Conservation (phyloP, 1,140 invertebrate species). For the Sesamia nonagrioides region DNA sequence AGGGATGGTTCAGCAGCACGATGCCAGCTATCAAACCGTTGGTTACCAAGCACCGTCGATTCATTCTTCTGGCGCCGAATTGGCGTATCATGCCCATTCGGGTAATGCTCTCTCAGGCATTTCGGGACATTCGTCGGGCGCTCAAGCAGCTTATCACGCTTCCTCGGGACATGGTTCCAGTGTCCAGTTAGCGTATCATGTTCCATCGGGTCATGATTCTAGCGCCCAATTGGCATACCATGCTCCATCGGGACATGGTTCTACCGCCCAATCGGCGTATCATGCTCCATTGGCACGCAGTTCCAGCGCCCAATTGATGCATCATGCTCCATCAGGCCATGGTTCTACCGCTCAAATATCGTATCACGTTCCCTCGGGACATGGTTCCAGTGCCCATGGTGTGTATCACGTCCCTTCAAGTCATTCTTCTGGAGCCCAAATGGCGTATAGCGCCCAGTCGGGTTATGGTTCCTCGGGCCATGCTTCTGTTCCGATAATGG, state of each 20-base stretch:
- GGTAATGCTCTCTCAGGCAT: no score
- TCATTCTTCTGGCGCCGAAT: not conserved
- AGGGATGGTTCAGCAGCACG: not conserved
- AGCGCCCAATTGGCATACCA: not conserved
- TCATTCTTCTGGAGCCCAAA: slow-evolving; percentile 1
- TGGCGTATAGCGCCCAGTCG: not conserved
- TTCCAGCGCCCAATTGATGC: not conserved
- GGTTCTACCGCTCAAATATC: not conserved
- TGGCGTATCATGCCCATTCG: not conserved
- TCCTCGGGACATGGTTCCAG: not conserved
- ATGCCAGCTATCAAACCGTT: slow-evolving; percentile 3
- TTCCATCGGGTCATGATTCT: not conserved
- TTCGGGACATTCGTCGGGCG: not conserved
- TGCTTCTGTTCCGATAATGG: not conserved
- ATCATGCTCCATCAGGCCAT: not conserved
- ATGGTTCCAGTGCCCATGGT: not conserved
- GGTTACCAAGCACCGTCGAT: not conserved
- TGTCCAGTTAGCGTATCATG: not conserved
- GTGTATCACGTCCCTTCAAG: not conserved
- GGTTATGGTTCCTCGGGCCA: not conserved
- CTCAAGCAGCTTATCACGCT: slow-evolving; percentile 9
- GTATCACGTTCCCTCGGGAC: not conserved
- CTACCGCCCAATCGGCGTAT: not conserved
- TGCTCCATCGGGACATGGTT: not conserved
- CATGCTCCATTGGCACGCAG: not conserved